phyloP scores from a whole-genome alignment of 2,113 vertebrate species.

The Trichomycterus rosablanca region DNA sequence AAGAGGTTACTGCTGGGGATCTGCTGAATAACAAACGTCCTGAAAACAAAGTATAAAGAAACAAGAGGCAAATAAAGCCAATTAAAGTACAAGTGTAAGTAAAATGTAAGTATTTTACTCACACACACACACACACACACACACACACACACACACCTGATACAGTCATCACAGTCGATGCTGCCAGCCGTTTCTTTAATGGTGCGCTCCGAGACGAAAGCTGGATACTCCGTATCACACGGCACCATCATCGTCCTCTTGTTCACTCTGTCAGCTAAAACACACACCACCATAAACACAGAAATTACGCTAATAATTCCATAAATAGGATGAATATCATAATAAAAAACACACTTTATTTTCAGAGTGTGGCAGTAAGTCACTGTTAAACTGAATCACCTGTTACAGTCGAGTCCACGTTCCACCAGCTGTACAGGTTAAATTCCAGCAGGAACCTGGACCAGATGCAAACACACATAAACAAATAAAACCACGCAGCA shows the following conservation, averaged over 20 bases:
- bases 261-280: conserved; percentile 76
- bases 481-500: conserved; percentile 10
- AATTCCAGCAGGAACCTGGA: conserved; percentile 93
- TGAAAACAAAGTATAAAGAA: conserved; percentile 55
- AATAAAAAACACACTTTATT: no score
- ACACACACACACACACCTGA: no score
- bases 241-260: conserved; percentile 87
- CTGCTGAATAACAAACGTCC: conserved; percentile 98
- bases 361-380: no score
- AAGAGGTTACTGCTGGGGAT: conserved; percentile 99
- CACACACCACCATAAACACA: background rate
- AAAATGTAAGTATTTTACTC: no score
- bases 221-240: conserved; percentile 95
- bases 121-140: no score
- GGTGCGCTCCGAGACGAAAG: conserved; percentile 94
- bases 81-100: no score
- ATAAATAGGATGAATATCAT: no score
- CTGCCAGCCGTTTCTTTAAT: conserved; percentile 96
- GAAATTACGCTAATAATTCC: background rate
- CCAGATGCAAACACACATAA: conserved; percentile 14
- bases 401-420: conserved; percentile 82
- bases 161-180: conserved; percentile 86
- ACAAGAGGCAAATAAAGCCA: background rate
- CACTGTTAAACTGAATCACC: no score
- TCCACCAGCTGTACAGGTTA: conserved; percentile 97